Evolutionary conservation across 1,140 invertebrate genomes (phyloP).

Genomic region (Pantala flavescens): DNA sequence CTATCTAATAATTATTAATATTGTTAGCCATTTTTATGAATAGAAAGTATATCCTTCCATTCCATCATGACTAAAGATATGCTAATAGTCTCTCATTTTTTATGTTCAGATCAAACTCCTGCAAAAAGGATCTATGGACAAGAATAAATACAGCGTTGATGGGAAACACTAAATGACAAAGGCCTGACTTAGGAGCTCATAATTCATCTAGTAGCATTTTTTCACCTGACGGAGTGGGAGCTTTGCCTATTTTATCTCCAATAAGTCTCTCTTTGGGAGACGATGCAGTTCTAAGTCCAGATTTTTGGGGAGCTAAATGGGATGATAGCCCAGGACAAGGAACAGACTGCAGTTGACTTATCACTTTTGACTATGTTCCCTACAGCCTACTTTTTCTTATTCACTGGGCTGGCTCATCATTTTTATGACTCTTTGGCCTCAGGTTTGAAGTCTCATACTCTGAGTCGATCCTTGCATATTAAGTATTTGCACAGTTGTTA

Average conservation of each 20-base stretch:
- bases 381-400: not conserved
- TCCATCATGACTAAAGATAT: too few relatives aligned
- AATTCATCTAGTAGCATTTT: slow-evolving; percentile 3
- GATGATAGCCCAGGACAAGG: not conserved
- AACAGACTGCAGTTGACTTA: not conserved
- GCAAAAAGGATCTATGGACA: slow-evolving; percentile 93
- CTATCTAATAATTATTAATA: too few relatives aligned
- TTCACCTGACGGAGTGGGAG: not conserved
- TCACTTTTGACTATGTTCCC: not conserved
- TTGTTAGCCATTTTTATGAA: too few relatives aligned
- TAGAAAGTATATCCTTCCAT: too few relatives aligned
- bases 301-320: not conserved
- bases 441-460: not conserved
- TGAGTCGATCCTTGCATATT: slow-evolving; percentile 2
- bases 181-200: slow-evolving; percentile 42
- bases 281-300: not conserved
- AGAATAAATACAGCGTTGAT: slow-evolving; percentile 77
- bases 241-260: not conserved
- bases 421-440: not conserved
- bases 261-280: not conserved
- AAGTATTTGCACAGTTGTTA: not conserved
- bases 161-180: slow-evolving; percentile 78
- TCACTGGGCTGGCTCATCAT: not conserved
- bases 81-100: slow-evolving; percentile 20
- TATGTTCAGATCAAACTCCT: slow-evolving; percentile 77